These are phyloP conservation scores for Machaerirhynchus nigripectus DNA, from an alignment of 2,113 vertebrate species.

Conservation along the genomic window DNA sequence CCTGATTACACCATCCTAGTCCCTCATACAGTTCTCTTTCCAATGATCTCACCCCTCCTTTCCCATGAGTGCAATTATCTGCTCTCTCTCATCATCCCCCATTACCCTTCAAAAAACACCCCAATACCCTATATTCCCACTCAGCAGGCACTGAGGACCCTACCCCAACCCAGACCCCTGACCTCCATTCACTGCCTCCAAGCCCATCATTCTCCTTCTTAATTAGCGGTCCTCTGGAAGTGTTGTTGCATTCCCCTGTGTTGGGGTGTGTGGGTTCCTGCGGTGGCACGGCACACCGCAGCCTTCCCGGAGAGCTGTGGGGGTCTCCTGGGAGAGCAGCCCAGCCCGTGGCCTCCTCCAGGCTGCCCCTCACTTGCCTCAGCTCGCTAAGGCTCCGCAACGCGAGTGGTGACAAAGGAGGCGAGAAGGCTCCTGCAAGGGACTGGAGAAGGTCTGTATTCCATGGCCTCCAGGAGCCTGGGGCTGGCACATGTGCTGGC, in stretches of 20 bases:
- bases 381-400: no score
- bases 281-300: no score
- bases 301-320: no score
- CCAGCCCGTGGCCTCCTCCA: no score
- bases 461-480: no score
- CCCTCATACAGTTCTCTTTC: not conserved
- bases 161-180: not conserved
- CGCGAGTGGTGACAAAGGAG: no score
- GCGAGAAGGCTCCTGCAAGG: no score
- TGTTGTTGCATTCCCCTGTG: not conserved
- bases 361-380: no score
- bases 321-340: no score
- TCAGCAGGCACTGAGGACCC: not conserved
- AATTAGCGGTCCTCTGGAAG: not conserved
- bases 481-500: no score
- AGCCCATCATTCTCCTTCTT: not conserved
- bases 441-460: no score
- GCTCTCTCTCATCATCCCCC: not conserved
- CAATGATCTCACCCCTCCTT: not conserved
- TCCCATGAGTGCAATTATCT: not conserved
- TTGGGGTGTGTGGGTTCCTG: no score
- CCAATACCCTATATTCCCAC: not conserved
- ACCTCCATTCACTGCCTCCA: not conserved
- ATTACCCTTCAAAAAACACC: not conserved
- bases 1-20: not conserved